phyloP scores from a whole-genome alignment of 2,797 vertebrate genomes.

The Sphenopsis melanotis region DNA sequence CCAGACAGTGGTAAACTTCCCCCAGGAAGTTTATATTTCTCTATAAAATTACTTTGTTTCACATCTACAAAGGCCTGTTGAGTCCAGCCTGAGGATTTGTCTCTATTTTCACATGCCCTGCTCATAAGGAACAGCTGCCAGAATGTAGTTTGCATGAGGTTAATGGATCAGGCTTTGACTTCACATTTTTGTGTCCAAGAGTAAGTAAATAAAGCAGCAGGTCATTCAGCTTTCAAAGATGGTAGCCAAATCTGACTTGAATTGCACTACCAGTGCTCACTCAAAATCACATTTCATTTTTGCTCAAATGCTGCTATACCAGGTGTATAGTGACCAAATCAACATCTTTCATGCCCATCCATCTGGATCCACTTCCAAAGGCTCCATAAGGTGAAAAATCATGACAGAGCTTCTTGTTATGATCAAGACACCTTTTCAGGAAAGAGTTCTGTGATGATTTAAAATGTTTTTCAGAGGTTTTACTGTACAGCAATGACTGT shows the following conservation, averaged over 20 bases:
- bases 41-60: background rate
- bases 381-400: background rate
- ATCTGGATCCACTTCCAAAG: background rate
- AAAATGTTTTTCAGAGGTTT: conserved; percentile 40
- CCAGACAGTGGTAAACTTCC: background rate
- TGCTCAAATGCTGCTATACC: background rate
- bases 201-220: background rate
- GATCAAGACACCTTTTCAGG: background rate
- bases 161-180: background rate
- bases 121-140: background rate
- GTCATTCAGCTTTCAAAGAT: background rate
- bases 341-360: background rate
- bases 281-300: background rate
- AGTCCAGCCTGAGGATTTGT: background rate
- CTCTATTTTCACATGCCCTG: background rate
- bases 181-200: background rate
- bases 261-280: background rate
- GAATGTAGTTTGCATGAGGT: background rate
- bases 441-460: conserved; percentile 10
- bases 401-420: background rate
- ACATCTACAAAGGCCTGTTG: background rate
- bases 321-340: background rate
- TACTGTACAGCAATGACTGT: conserved; percentile 33
- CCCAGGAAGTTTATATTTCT: background rate
- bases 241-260: background rate